A percentile compares a stretch with the other conserved stretches of the same genome.
Conservation (phyloP, 2,113 vertebrate genomes). For the Phrynosoma blainvillii region DNA sequence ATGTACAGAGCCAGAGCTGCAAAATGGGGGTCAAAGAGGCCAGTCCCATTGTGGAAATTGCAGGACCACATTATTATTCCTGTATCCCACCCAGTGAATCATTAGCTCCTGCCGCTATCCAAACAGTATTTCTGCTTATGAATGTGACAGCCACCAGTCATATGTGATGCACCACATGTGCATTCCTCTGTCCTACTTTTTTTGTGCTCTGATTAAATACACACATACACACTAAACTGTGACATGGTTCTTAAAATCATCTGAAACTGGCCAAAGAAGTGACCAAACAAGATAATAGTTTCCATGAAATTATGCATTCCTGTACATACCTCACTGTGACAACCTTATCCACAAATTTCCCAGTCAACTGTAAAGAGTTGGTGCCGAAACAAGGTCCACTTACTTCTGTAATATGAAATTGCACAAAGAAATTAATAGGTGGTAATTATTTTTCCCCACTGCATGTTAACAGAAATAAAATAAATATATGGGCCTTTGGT, state of each 20-base stretch:
- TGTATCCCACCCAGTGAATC: background rate
- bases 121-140: background rate
- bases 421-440: conserved; percentile 38
- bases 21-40: background rate
- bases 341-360: conserved; percentile 86
- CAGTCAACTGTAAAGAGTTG: conserved; percentile 83
- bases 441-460: background rate
- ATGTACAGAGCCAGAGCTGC: background rate
- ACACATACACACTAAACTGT: too few relatives aligned
- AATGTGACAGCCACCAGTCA: background rate
- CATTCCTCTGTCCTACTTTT: background rate
- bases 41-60: too few relatives aligned
- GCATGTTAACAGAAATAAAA: background rate
- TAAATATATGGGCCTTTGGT: background rate
- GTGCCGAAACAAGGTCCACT: conserved; percentile 80
- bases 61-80: too few relatives aligned
- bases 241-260: background rate
- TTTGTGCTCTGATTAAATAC: background rate
- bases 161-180: background rate
- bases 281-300: background rate
- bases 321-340: conserved; percentile 84
- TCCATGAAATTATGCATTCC: background rate
- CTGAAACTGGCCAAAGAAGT: background rate
- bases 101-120: background rate
- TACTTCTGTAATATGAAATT: conserved; percentile 77